Evolutionary conservation across 2,797 vertebrate genomes (phyloP), one percentile per base, ranked within the genome.

Genomic region (Pseudochaenichthys georgianus): DNA sequence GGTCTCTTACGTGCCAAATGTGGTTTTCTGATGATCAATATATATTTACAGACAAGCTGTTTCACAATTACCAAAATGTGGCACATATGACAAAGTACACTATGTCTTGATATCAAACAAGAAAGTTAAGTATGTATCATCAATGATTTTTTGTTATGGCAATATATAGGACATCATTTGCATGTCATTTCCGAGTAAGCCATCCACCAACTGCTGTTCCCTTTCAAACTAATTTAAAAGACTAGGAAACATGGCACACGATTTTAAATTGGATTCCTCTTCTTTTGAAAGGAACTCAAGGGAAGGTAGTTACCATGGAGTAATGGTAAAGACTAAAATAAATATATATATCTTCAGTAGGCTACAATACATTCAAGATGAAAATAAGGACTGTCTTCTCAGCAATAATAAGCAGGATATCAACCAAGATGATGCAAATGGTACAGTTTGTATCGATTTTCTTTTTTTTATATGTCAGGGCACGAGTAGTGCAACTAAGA

Each of bases 11-110:
- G 80, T 87, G 87, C 83, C 83, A 6, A 10, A 0, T 6, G 50
- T 50, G 68, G 80, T 64, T 78, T 81, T 73, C 42, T 0, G 21
- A 45, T 84, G 67, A 88, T 87, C 63, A 87, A 74, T 71, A 66
- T 46, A 60, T 61, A 80, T 87, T 80, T 82, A 55, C 31, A 47
- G 63, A 70, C 38, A 68, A 34, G 50, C 23, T 74, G 64, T 77
- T 77, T 74, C 47, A 51, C 16, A 63, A n/a, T 5, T 34, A 46
- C 16, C 2, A 19, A 16, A 58, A 17, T 54, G 15, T 9, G 45
- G 43, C 42, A 64, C 38, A 13, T 16, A 48, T 53, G n/a, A 41
- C 13, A 61, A 61, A 77, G 62, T 13, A 34, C 62, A 69, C 53
- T 0, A 38, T 48, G 64, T 70, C 19, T 51, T 12, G 65, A 62